Evolutionary conservation across 2,888 invertebrate genomes (phyloP), one percentile per base, ranked within the genome.

Genomic region (Agrotis puta): DNA sequence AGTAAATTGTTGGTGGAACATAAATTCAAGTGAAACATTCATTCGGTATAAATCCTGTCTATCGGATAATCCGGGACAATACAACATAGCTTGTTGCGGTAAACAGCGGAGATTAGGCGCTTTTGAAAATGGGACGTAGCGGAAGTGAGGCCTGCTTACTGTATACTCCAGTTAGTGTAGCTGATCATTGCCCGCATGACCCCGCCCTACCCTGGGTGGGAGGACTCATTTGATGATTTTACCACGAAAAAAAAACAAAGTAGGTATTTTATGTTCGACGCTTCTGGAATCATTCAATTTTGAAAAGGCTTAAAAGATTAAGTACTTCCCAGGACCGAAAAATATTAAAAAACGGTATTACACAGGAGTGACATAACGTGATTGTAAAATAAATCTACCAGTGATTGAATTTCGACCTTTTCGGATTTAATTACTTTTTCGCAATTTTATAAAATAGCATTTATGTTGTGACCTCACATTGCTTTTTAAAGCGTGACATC

Each of bases 71-170:
- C 81, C 75, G 61, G 68, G 65, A 85, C 75, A 69, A 45, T 50
- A 69, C 65, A 77, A 57, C 66, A 64, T 61, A 56, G 67, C 53
- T 67, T 69, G 61, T 64, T 78, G 84, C 64, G 79, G 85, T 75
- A 82, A 84, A 87, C 84, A 84, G 64, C 73, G 84, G 86, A 82
- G 84, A 85, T 87, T 85, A 85, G 70, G 70, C 48, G 77, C 70
- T 70, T 72, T 72, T 78, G 63, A 69, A 68, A 82, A 76, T 61
- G 56, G 69, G 39, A 56, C 67, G 45, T 59, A 20, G 51, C 63
- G 82, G 85, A 82, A 75, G 65, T 68, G 18, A 69, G 39, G 71
- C 65, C 75, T 75, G 68, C 69, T 82, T 82, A 68, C 16, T 65
- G 47, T 61, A 69, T 66, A 70, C 66, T 59, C 48, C 43, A 56